These are phyloP conservation scores for Eulemur mongoz DNA, from an alignment of 2,797 vertebrate genomes.

Conservation along the genomic window DNA sequence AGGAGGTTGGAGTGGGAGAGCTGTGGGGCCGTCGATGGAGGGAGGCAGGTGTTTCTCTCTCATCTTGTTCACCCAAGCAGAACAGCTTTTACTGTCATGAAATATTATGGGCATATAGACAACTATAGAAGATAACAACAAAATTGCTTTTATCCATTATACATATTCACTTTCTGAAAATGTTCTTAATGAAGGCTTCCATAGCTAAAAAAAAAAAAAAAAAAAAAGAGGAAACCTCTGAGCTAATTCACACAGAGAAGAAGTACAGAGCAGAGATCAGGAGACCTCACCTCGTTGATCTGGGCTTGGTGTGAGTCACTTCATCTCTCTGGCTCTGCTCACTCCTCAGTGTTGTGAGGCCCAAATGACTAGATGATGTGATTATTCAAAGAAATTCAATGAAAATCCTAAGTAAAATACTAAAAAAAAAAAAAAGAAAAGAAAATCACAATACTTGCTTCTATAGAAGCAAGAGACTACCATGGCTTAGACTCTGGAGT, in stretches of 20 bases:
- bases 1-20: accelerated
- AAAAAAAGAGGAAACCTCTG: neutral
- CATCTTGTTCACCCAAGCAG: neutral
- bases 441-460: neutral
- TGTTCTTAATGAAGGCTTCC: neutral
- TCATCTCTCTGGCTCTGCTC: neutral
- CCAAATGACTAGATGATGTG: neutral
- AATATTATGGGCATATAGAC: neutral
- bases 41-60: neutral
- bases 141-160: neutral
- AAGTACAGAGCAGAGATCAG: neutral
- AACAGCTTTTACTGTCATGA: neutral
- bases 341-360: neutral
- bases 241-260: neutral
- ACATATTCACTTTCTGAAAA: neutral
- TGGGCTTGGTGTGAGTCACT: neutral
- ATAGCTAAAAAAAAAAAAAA: neutral
- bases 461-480: neutral
- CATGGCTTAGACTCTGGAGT: neutral
- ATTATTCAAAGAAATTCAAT: neutral
- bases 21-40: too few relatives aligned
- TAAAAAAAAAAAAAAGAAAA: neutral
- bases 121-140: neutral
- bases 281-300: neutral
- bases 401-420: neutral